Conservation (phyloP, 2,113 vertebrate genomes). For the Centropus unirufus region DNA sequence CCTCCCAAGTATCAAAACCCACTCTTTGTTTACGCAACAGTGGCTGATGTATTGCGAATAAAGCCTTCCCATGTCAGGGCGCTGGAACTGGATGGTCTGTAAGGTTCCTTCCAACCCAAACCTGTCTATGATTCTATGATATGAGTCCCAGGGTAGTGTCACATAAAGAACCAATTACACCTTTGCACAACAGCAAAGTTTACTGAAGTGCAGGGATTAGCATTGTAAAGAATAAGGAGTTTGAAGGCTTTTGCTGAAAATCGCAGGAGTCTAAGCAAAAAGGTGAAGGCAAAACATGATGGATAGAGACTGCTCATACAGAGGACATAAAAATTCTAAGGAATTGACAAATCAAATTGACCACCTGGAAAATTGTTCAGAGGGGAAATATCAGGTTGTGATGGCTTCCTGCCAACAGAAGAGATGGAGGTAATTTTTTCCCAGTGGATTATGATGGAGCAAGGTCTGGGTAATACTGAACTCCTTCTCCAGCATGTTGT, state of each 20-base stretch:
- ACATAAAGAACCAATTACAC: background rate
- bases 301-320: conserved; percentile 11
- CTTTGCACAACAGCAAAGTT: background rate
- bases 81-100: too few species aligned
- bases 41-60: conserved; percentile 5
- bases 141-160: background rate
- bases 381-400: conserved; percentile 51
- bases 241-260: conserved; percentile 34
- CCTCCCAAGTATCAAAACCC: background rate
- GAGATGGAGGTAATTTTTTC: conserved; percentile 9
- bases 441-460: conserved; percentile 54
- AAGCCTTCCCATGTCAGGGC: background rate
- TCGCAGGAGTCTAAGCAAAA: conserved; percentile 2
- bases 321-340: conserved; percentile 34
- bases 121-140: too few species aligned
- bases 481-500: background rate
- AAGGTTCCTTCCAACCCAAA: too few species aligned
- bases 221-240: background rate
- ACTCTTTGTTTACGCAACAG: background rate
- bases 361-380: conserved; percentile 25
- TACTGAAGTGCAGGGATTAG: background rate
- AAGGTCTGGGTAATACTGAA: conserved; percentile 11
- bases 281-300: conserved; percentile 23
- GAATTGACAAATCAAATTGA: conserved; percentile 49
- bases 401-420: conserved; percentile 37